Percentiles rank a stretch among this genome's conserved stretches.
Evolutionary conservation across 2,888 invertebrate species (phyloP).

Genomic region (Anaspis maculata): DNA sequence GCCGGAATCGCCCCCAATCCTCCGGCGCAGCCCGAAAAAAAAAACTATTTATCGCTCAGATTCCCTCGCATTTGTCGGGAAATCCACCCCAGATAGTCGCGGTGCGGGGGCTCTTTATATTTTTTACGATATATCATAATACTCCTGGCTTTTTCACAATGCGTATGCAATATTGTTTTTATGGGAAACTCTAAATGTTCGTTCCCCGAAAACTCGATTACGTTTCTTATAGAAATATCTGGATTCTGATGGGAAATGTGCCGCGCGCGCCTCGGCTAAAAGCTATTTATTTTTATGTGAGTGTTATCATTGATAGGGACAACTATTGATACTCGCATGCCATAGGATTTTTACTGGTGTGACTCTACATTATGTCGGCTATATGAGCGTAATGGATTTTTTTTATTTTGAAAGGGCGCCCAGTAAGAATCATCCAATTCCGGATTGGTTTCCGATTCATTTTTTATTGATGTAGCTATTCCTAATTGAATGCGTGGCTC

Average conservation of each 20-base stretch:
- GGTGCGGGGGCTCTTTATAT: conserved; percentile 34
- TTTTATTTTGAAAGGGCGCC: no score
- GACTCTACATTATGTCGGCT: no score
- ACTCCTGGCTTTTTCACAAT: conserved; percentile 35
- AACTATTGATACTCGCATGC: conserved; percentile 28
- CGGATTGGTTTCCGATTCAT: no score
- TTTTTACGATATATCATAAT: conserved; percentile 42
- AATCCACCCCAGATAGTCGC: conserved; percentile 33
- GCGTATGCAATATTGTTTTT: conserved; percentile 42
- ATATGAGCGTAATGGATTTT: no score
- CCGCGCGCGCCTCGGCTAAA: conserved; percentile 30
- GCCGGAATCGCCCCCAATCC: no score
- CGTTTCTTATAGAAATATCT: conserved; percentile 31
- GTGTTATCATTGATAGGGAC: conserved; percentile 42
- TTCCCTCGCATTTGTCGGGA: conserved; percentile 33
- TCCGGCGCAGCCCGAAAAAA: conserved; percentile 23
- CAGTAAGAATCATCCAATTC: no score
- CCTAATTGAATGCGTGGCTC: no score
- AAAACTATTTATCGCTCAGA: conserved; percentile 28
- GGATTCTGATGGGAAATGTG: no score
- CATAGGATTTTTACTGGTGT: conserved; percentile 35
- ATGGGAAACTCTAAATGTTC: conserved; percentile 35
- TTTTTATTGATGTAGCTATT: no score
- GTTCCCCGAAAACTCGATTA: conserved; percentile 30
- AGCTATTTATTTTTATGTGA: conserved; percentile 45